phyloP scores from a whole-genome alignment of 2,888 invertebrate species.

The Cantharis rufa region DNA sequence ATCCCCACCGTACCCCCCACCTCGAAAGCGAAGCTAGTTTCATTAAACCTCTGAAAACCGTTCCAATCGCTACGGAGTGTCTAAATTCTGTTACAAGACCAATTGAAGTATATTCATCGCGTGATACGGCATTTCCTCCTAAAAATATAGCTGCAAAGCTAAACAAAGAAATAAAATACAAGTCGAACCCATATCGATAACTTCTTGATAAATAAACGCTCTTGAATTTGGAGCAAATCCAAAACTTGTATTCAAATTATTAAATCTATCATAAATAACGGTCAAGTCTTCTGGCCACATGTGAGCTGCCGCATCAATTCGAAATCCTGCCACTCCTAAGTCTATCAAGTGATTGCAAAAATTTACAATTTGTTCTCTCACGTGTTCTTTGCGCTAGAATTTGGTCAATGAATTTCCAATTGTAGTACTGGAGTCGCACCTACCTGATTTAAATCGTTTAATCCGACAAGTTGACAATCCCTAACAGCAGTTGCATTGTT shows the following conservation, averaged over 20 bases:
- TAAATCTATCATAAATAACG: conserved; percentile 64
- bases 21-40: too few species aligned
- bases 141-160: too few species aligned
- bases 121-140: too few species aligned
- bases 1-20: too few species aligned
- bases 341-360: conserved; percentile 70
- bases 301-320: conserved; percentile 78
- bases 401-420: not conserved
- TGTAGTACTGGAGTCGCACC: not conserved
- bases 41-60: too few species aligned
- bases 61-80: too few species aligned
- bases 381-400: conserved; percentile 50
- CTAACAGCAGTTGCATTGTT: conserved; percentile 64
- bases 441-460: conserved; percentile 77
- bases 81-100: too few species aligned
- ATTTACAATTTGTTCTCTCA: conserved; percentile 65
- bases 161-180: too few species aligned
- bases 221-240: conserved; percentile 67
- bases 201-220: conserved; percentile 77
- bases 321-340: conserved; percentile 81
- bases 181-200: conserved; percentile 64
- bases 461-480: conserved; percentile 60
- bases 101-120: too few species aligned
- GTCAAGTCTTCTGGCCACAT: conserved; percentile 77
- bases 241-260: conserved; percentile 64